Base-by-base conservation (phyloP, 2,888 invertebrate species). In the Rotaria sp. region DNA sequence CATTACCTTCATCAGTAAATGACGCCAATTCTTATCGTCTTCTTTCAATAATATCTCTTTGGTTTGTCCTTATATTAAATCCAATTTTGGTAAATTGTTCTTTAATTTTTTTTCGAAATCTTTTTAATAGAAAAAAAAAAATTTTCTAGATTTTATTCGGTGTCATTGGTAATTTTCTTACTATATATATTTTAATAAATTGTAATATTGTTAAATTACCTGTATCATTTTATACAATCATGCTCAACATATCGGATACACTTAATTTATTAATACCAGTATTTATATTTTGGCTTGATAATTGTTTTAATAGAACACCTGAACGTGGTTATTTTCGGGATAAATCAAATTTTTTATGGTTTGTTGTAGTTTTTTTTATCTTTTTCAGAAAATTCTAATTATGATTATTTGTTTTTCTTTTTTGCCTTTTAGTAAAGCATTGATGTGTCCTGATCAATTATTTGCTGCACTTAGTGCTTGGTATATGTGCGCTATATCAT, bases 171-270 rank as follows among this genome's bases (percentile, higher is more conserved):
- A 80, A 80, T 45, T n/a, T 80, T 80, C n/a, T 80, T 13, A 45
- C 80, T 4, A 80, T 26, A 41, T 80, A 80, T 45, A 80, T 80
- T 80, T 45, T 80, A 45, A 80, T 80, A 5, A 15, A 45, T 8
- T 26, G 80, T 45, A 80, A 80, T 24, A 80, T 80, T 80, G 80
- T 45, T 13, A 80, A 41, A 15, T 45, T 80, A n/a, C 45, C 80
- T 45, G 80, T 80, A n/a, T 45, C 80, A n/a, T 80, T 80, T 45
- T 80, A 80, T 80, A 80, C 80, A 26, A n/a, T 41, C n/a, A 80
- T 80, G 80, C 80, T 80, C 80, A 80, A 80, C 26, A 80, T 80
- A 41, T 80, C 80, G 45, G 80, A 80, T 45, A 80, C 80, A 80
- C 18, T 80, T 7, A 80, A 80, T 80, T 45, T 80, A 80, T 80